Conservation (phyloP, 1,140 invertebrate genomes). For the Drosophila paulistorum region DNA sequence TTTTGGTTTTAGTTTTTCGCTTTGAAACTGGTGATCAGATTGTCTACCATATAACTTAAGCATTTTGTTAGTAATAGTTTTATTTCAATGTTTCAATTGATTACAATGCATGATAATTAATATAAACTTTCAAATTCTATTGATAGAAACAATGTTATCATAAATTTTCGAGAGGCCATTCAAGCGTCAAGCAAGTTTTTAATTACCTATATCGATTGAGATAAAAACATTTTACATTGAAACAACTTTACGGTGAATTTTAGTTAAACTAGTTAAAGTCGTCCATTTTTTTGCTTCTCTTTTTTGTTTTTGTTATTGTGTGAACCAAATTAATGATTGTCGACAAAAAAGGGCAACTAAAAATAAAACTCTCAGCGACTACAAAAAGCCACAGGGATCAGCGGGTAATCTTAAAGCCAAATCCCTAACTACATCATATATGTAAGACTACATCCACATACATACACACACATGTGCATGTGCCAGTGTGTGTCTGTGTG, state of each 20-base stretch:
- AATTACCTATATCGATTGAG: too few relatives aligned
- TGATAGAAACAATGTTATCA: too few relatives aligned
- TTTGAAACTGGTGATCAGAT: too few relatives aligned
- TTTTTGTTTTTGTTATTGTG: background rate
- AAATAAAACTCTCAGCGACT: slow-evolving; percentile 39
- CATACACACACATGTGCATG: slow-evolving; percentile 3
- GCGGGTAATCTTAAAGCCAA: slow-evolving; percentile 11
- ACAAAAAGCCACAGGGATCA: slow-evolving; percentile 44
- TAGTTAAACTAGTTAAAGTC: background rate
- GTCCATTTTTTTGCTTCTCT: background rate
- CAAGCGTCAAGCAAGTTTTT: too few relatives aligned
- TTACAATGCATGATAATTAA: too few relatives aligned
- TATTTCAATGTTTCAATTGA: too few relatives aligned
- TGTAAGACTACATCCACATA: slow-evolving; percentile 1
- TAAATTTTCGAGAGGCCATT: too few relatives aligned
- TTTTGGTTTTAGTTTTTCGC: too few relatives aligned
- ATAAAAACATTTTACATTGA: background rate
- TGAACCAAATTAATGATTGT: background rate
- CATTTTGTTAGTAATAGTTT: too few relatives aligned
- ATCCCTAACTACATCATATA: slow-evolving; percentile 11
- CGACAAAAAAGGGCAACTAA: slow-evolving; percentile 2
- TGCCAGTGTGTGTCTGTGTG: background rate
- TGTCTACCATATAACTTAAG: too few relatives aligned
- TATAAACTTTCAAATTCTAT: too few relatives aligned
- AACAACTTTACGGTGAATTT: background rate